phyloP scores from a whole-genome alignment of 2,113 vertebrate species.

The Bubo scandiacus region DNA sequence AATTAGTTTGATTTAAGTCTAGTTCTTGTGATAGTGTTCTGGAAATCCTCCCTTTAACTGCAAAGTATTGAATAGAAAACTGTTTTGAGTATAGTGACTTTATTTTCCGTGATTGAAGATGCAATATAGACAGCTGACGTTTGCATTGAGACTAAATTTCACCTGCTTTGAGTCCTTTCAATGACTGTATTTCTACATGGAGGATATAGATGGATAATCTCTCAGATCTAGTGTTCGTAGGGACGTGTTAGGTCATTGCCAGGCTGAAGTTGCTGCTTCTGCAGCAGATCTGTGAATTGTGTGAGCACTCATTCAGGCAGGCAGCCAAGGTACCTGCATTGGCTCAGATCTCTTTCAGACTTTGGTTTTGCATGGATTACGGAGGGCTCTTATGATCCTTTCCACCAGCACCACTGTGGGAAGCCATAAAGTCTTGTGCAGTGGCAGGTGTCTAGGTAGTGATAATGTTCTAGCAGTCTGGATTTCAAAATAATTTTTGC shows the following conservation, averaged over 20 bases:
- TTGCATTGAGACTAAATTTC: background rate
- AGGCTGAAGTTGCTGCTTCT: background rate
- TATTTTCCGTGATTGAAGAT: background rate
- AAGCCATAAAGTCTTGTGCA: background rate
- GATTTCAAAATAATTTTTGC: background rate
- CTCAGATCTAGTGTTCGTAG: background rate
- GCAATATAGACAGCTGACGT: background rate
- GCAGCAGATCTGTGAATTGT: background rate
- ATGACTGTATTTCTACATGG: background rate
- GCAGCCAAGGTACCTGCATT: background rate
- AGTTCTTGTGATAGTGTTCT: background rate
- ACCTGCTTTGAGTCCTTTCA: background rate
- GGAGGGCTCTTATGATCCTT: accelerated
- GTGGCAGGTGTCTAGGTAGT: background rate
- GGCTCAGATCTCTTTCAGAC: background rate
- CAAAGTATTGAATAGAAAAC: background rate
- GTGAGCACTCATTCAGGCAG: background rate
- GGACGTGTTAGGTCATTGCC: background rate
- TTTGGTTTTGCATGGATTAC: background rate
- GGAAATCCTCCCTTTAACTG: background rate
- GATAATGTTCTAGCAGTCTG: background rate
- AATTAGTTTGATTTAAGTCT: background rate
- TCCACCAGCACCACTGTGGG: background rate
- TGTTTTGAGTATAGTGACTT: background rate
- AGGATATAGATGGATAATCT: background rate